Base-by-base conservation (phyloP, 2,888 invertebrate species). In the Netelia virgata region DNA sequence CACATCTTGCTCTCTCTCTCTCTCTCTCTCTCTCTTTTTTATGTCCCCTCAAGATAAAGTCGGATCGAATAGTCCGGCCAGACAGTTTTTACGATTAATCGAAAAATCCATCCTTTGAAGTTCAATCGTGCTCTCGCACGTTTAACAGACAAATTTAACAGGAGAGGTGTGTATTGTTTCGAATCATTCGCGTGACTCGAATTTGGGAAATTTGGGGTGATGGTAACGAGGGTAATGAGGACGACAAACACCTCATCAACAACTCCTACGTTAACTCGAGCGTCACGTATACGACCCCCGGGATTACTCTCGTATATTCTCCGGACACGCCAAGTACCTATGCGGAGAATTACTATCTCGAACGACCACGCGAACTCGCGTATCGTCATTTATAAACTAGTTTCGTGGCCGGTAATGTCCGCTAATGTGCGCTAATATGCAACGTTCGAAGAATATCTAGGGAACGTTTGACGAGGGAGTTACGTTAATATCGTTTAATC, bases 201-300 rank as follows among this genome's bases (percentile, higher is more conserved):
- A 64, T 70, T 78, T 36, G 5, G 69, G 20, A n/a, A 57, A 69
- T 20, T 43, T 55, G 61, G 11, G 68, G 74, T 43, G 66, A 11
- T 16, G 70, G n/a, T 63, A 78, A 74, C n/a, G 73, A 47, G 63
- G 16, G 55, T 70, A 83, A 78, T 57, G 77, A 83, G 74, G 69
- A 36, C 61, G 73, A 47, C 69, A 83, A 69, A 78, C 69, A 74
- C 74, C 53, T 61, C 72, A 23, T 73, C 50, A 47, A 81, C 61
- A 23, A 20, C 53, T 53, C 75, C 43, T 23, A 43, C 47, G 75
- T 75, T 70, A 64, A 75, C 75, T 18, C 47, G 64, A 28, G n/a
- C 82, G 55, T 6, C 64, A 23, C 28, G 41, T 61, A 64, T 59
- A 23, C 55, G 57, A 61, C 50, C 55, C 18, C 16, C 18, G 28